Evolutionary conservation across 2,888 invertebrate species (phyloP), one percentile per base, ranked within the genome.

Genomic region (Hirtodrosophila alboralis): DNA sequence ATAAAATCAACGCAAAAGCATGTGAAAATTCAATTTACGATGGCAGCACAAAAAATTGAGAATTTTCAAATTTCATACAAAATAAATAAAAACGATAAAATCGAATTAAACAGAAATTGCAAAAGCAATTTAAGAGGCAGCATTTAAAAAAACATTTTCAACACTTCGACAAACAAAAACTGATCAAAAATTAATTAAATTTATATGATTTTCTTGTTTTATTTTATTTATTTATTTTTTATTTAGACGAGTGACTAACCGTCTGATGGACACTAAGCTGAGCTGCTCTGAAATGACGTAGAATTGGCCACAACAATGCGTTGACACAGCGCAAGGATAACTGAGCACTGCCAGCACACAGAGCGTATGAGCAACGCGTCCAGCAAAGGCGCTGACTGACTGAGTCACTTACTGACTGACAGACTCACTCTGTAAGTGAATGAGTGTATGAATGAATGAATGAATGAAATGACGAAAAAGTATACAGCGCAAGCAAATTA

Each of bases 241-340:
- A 18, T 16, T 43, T 51, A 18, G 6, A 41, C 21, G 56, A 41
- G 31, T 45, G 57, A 84, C 84, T 75, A 83, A 77, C 79, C 83
- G 73, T 56, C 60, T 47, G 40, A 12, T 53, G 49, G 45, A 44
- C 37, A 43, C 53, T 33, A 27, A 27, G 48, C 43, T 48, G 30
- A 52, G 53, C 49, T 23, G 28, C 40, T 30, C 36, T 34, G 60
- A 53, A 69, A 56, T 56, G 81, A 69, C 80, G 64, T 62, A 43
- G n/a, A n/a, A n/a, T n/a, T 56, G 61, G 45, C 64, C 69, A 86
- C 80, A 80, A 80, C 80, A 84, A 80, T 76, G 63, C 86, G 65
- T 80, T 74, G 68, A 71, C 81, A 81, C 74, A 60, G 78, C 81
- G 53, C 86, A 84, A 80, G 85, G 81, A 84, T 86, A 80, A 81